phyloP scores from a whole-genome alignment of 2,797 vertebrate genomes.

The Anguilla megastoma region DNA sequence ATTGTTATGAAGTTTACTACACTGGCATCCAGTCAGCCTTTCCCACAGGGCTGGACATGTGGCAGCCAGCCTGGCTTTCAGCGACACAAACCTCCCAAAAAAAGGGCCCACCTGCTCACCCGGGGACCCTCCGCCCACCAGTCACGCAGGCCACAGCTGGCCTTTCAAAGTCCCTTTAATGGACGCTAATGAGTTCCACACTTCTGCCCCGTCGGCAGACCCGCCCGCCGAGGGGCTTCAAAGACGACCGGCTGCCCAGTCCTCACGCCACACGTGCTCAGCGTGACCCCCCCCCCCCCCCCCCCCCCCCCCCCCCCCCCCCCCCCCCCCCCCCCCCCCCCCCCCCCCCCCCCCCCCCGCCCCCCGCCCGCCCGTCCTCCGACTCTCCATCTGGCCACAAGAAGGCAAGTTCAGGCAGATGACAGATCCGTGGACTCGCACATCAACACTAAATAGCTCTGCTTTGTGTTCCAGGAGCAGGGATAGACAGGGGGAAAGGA shows the following conservation, averaged over 20 bases:
- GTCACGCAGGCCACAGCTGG: conserved; percentile 18
- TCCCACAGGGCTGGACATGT: not conserved
- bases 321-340: not conserved
- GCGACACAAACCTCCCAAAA: not conserved
- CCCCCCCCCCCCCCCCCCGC: not conserved
- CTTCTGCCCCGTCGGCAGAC: not conserved
- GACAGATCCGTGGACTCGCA: conserved; percentile 52
- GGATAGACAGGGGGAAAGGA: conserved; percentile 49
- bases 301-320: not conserved
- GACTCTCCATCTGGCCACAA: conserved; percentile 21
- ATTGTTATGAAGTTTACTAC: not conserved
- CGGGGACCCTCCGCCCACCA: not conserved
- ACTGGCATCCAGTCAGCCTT: not conserved
- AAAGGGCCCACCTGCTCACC: not conserved
- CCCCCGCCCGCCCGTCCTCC: too few relatives aligned
- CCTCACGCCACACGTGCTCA: conserved; percentile 18
- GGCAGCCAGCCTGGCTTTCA: not conserved
- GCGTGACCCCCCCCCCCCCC: not conserved
- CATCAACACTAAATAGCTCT: conserved; percentile 52
- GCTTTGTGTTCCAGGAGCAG: conserved; percentile 53
- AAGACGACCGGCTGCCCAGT: not conserved
- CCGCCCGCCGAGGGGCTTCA: not conserved
- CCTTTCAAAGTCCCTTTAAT: conserved; percentile 18
- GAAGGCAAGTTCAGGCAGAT: conserved; percentile 33
- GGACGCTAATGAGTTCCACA: conserved; percentile 24